These are phyloP conservation scores for Sialia sialis DNA, from an alignment of 2,113 vertebrate genomes.

Conservation along the genomic window DNA sequence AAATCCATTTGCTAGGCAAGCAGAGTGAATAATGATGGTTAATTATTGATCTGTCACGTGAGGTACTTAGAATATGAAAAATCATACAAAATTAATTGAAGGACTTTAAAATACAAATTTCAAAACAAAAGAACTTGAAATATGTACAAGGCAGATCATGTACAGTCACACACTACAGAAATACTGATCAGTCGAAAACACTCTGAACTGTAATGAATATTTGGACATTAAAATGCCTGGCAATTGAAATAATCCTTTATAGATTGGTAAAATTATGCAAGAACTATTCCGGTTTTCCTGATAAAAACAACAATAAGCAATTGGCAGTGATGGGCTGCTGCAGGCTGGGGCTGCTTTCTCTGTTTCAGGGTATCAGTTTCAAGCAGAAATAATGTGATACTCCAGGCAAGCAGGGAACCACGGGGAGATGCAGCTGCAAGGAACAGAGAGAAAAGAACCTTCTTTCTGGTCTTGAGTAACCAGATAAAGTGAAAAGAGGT, in stretches of 20 bases:
- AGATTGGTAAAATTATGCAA: not conserved
- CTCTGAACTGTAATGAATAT: not conserved
- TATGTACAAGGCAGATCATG: not conserved
- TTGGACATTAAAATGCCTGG: not conserved
- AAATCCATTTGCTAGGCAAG: constrained; percentile 28
- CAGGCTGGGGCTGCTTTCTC: not conserved
- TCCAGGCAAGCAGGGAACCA: not conserved
- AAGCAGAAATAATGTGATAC: not conserved
- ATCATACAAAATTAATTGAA: constrained; percentile 22
- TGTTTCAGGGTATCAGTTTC: not conserved
- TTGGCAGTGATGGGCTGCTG: not conserved
- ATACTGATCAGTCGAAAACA: not conserved
- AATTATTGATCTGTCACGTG: constrained; percentile 27
- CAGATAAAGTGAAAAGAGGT: not conserved
- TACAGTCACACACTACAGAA: not conserved
- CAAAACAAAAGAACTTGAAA: not conserved
- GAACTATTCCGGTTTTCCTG: not conserved
- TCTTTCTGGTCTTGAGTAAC: not conserved
- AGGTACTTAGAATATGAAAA: not conserved
- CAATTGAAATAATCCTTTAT: not conserved
- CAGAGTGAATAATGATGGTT: constrained; percentile 25
- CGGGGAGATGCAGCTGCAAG: not conserved
- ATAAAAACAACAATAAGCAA: not conserved
- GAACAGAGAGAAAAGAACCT: not conserved
- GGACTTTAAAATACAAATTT: not conserved